Conservation (phyloP, 2,797 vertebrate genomes). For the Pipistrellus pygmaeus region DNA sequence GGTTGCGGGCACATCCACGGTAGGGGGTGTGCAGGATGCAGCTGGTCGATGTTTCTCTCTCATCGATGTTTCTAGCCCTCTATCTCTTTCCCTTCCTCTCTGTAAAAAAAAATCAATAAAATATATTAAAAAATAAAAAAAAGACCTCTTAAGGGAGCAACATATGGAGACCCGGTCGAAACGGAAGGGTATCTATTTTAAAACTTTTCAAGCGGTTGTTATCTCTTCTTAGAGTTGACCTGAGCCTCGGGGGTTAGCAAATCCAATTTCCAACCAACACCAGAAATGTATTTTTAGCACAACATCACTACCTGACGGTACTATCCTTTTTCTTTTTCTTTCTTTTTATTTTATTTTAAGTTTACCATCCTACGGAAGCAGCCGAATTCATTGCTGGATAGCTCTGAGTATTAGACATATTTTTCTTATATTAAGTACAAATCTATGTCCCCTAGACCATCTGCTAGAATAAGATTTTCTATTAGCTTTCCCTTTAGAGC, state of each 20-base stretch:
- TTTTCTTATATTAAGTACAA: constrained; percentile 27
- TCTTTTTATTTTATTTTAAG: neutral
- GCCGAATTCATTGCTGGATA: neutral
- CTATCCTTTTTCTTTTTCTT: neutral
- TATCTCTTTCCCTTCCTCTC: too few relatives aligned
- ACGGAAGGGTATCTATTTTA: neutral
- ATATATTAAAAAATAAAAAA: neutral
- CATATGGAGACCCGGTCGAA: neutral
- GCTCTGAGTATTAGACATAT: neutral
- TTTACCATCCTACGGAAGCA: neutral
- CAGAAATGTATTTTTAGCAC: neutral
- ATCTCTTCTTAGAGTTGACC: neutral
- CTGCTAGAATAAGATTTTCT: neutral
- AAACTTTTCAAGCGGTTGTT: neutral
- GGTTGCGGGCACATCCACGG: too few relatives aligned
- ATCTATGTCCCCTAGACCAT: neutral
- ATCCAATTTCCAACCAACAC: neutral
- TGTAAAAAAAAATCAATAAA: too few relatives aligned
- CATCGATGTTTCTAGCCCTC: too few relatives aligned
- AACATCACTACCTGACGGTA: neutral
- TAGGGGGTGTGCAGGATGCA: too few relatives aligned
- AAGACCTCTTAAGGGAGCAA: neutral
- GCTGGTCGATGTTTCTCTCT: too few relatives aligned
- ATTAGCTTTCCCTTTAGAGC: neutral
- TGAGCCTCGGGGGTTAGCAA: neutral